A percentile compares a stretch with the other conserved stretches of the same genome.
Conservation (phyloP, 2,797 vertebrate species). For the Falco concolor region DNA sequence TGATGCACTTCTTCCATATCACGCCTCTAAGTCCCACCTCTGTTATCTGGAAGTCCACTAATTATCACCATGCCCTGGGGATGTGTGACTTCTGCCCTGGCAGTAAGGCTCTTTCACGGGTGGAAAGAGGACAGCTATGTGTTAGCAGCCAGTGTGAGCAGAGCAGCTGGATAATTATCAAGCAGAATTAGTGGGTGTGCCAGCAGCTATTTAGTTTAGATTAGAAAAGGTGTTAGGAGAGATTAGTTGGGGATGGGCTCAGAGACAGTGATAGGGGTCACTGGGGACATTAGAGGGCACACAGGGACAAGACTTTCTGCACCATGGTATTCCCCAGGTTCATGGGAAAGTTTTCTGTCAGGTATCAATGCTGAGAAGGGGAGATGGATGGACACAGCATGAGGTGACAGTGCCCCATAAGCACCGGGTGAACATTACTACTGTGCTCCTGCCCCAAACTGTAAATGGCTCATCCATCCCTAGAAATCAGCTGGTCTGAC, state of each 20-base stretch:
- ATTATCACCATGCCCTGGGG: neutral
- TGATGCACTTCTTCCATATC: neutral
- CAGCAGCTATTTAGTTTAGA: constrained; percentile 36
- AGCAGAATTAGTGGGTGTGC: neutral
- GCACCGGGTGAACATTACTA: neutral
- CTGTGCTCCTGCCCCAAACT: neutral
- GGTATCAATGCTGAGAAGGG: neutral
- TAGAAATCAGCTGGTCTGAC: neutral
- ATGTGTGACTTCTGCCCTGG: neutral
- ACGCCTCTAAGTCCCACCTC: neutral
- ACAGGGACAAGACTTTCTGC: neutral
- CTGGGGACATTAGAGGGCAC: neutral
- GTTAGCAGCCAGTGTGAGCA: neutral
- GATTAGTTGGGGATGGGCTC: neutral
- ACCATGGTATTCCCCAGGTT: neutral
- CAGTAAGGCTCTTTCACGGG: neutral
- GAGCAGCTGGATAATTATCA: neutral
- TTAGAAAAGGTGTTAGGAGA: constrained; percentile 51
- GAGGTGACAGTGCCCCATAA: fast-evolving
- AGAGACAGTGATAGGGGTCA: constrained; percentile 23
- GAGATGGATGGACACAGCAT: neutral
- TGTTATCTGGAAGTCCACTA: fast-evolving
- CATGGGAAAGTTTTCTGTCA: neutral
- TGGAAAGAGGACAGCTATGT: neutral
- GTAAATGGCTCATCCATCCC: neutral